Evolutionary conservation across 1,140 invertebrate genomes (phyloP).

Genomic region (Eupristina koningsbergeri): DNA sequence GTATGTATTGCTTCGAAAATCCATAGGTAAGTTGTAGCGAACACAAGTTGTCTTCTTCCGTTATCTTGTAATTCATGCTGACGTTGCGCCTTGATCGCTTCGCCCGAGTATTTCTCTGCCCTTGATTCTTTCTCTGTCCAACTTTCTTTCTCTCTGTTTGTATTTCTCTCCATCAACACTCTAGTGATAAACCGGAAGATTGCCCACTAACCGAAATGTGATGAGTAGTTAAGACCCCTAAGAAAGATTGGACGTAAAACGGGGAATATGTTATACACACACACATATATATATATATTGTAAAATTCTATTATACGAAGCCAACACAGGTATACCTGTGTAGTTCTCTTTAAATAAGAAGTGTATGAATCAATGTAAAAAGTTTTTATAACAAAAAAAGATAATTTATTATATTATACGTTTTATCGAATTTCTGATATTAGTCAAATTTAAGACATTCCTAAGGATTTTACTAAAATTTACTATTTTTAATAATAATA

Average conservation of each 20-base stretch:
- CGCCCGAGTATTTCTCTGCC: background rate
- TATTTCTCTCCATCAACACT: background rate
- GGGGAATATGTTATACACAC: too few relatives aligned
- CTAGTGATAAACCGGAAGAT: background rate
- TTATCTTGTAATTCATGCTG: background rate
- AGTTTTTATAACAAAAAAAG: background rate
- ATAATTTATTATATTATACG: background rate
- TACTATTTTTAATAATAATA: too few relatives aligned
- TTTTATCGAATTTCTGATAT: background rate
- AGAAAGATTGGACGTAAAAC: background rate
- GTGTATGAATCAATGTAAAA: too few relatives aligned
- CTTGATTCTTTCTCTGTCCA: background rate
- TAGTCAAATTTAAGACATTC: background rate
- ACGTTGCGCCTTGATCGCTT: conserved; percentile 4
- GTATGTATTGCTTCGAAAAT: background rate
- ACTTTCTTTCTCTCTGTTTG: conserved; percentile 7
- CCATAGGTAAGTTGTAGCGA: conserved; percentile 21
- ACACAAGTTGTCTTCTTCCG: background rate
- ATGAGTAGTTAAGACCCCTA: background rate
- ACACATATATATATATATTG: too few relatives aligned
- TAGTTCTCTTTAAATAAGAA: too few relatives aligned
- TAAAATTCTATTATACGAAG: too few relatives aligned
- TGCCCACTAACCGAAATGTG: conserved; percentile 63
- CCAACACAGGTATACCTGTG: too few relatives aligned
- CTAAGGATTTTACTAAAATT: too few relatives aligned